Percentiles rank a stretch among this genome's conserved stretches.
These are phyloP conservation scores for Furcula furcula DNA, from an alignment of 2,888 invertebrate genomes.

Conservation along the genomic window DNA sequence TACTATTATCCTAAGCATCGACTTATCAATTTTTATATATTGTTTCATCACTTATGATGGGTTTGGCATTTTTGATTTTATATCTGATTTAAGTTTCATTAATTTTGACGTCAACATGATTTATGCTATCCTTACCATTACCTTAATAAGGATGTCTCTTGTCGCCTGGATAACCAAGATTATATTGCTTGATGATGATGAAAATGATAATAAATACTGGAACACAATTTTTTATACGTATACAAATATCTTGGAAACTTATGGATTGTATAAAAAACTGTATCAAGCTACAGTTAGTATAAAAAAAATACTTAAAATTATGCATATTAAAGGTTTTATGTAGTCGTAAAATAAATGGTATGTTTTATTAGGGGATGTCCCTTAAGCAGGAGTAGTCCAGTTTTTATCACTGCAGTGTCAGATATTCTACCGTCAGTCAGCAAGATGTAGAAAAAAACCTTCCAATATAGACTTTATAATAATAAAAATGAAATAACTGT, in stretches of 20 bases:
- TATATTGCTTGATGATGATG: background rate
- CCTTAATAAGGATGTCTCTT: conserved; percentile 3
- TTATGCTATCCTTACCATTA: conserved; percentile 7
- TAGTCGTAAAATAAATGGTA: too few relatives aligned
- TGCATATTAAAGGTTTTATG: too few relatives aligned
- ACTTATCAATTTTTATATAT: background rate
- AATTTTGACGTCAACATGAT: conserved; percentile 8
- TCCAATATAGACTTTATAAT: too few relatives aligned
- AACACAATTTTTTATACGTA: background rate
- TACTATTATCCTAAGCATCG: background rate
- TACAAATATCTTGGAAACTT: conserved; percentile 4
- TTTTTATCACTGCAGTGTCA: too few relatives aligned
- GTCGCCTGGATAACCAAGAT: conserved; percentile 1
- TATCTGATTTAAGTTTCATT: conserved; percentile 4
- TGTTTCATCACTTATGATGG: background rate
- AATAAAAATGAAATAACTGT: too few relatives aligned
- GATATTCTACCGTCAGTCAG: too few relatives aligned
- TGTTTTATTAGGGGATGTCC: too few relatives aligned
- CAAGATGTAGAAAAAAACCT: too few relatives aligned
- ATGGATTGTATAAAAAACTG: conserved; percentile 4
- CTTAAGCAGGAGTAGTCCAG: too few relatives aligned
- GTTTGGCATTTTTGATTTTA: background rate
- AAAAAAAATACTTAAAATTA: too few relatives aligned
- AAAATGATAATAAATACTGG: background rate
- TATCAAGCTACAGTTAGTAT: conserved; percentile 2